Evolutionary conservation across 2,888 invertebrate species (phyloP).

Genomic region (Amiota mariae): DNA sequence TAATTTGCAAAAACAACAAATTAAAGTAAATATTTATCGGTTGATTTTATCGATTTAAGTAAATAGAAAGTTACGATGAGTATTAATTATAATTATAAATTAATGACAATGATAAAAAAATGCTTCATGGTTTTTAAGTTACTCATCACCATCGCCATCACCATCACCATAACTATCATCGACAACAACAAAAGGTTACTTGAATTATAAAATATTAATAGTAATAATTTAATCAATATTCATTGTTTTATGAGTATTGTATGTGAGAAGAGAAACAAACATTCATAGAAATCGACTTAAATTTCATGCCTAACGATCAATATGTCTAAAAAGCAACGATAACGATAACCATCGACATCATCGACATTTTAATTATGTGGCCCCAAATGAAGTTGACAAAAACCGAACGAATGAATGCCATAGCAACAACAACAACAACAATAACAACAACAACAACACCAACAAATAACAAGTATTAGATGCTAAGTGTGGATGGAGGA

Average conservation of each 20-base stretch:
- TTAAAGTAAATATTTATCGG: too few relatives aligned
- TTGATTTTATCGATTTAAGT: too few relatives aligned
- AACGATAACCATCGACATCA: slow-evolving; percentile 43
- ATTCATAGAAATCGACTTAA: slow-evolving; percentile 66
- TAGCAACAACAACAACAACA: slow-evolving; percentile 31
- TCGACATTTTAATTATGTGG: slow-evolving; percentile 69
- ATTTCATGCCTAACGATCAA: slow-evolving; percentile 67
- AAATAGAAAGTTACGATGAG: too few relatives aligned
- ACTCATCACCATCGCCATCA: too few relatives aligned
- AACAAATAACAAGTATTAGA: not conserved
- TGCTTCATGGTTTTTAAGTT: too few relatives aligned
- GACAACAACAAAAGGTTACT: not conserved
- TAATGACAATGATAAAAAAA: too few relatives aligned
- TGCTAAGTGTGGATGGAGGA: not conserved
- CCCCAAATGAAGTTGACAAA: slow-evolving; percentile 56
- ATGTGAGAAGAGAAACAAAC: slow-evolving; percentile 48
- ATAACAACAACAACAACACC: not conserved
- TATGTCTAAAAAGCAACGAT: slow-evolving; percentile 67
- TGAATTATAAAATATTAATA: slow-evolving; percentile 66
- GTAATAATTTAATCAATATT: slow-evolving; percentile 67
- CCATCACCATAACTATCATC: too few relatives aligned
- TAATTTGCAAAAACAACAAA: too few relatives aligned
- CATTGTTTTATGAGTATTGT: slow-evolving; percentile 45
- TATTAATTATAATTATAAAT: too few relatives aligned
- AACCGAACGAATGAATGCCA: slow-evolving; percentile 21